Evolutionary conservation across 2,113 vertebrate genomes (phyloP), one percentile per base, ranked within the genome.

Genomic region (Hepsetus odoe): DNA sequence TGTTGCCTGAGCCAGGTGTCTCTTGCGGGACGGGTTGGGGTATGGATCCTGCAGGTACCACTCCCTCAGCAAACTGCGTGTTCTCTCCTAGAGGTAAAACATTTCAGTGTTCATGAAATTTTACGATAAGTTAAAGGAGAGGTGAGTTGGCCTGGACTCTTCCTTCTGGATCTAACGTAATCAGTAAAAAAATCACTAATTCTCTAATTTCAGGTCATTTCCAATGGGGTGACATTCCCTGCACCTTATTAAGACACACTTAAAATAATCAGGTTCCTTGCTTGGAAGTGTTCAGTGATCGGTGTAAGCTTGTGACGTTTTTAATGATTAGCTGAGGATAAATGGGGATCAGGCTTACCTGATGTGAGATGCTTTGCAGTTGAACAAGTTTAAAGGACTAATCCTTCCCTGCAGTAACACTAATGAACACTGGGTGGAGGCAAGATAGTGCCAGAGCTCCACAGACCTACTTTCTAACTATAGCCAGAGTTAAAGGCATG

Each of bases 31-130:
- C 0, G 93, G 93, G 88, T 94, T 94, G 1, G 93, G 93, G 81
- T 94, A 94, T 0, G 93, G 93, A 61, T 94, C 93, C 58, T 94
- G 93, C 24, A 94, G 91, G 80, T 94, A 94, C 93, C 93, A 94
- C 86, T 94, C 93, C 62, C 93, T 88, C 53, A 94, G 85, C 76
- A 94, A 84, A 72, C 92, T 94, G 40, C 93, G 91, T 16, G 93
- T 94, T 59, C 93, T 86, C 76, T 94, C 93, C 93, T 94, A 76
- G 11, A 4, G 74, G n/a, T 66, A 75, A 20, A 26, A 5, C 33
- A 0, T 46, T 6, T 2, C 10, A 56, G n/a, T n/a, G n/a, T n/a
- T n/a, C n/a, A n/a, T n/a, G n/a, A n/a, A n/a, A n/a, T n/a, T n/a
- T n/a, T n/a, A n/a, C n/a, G n/a, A n/a, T n/a, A n/a, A n/a, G n/a